Evolutionary conservation across 2,113 vertebrate genomes (phyloP), one percentile per base, ranked within the genome.

Genomic region (Orcinus orca): DNA sequence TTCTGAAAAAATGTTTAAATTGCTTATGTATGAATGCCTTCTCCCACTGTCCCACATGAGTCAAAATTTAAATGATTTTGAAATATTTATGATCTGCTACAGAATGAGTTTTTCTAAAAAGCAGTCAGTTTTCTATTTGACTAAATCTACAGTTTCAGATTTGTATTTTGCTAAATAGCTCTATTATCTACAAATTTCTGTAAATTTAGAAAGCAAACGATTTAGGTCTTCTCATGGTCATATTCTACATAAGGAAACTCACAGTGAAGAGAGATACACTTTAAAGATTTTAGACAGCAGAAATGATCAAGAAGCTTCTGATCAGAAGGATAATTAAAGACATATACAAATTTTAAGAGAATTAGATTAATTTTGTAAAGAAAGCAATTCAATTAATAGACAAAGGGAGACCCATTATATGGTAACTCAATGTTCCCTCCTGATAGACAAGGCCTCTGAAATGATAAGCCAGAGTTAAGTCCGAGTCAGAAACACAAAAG

Each of bases 91-190:
- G 17, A 80, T 53, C 13, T 83, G 21, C 23, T 36, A 73, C 8
- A 85, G 55, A 93, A 93, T 65, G 15, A 80, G 38, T 17, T 92
- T 62, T 89, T 94, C 55, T 90, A 55, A 88, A 87, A 90, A 81
- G 31, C 38, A 86, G 74, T 80, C 29, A 62, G 33, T 71, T 80
- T 85, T 89, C 26, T 89, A 85, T 68, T 85, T 70, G 5, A 86
- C 25, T 92, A 92, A 74, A 88, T 65, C 20, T 71, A 71, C 14
- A 79, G 71, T 88, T 94, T 88, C 38, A 88, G 55, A 58, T 68
- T 67, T 95, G 92, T 77, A 88, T 83, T 92, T 84, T 88, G 60
- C 36, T 77, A 65, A 63, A 55, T 29, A 95, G 8, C 8, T 87
- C 53, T 82, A 44, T 41, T 21, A 82, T 13, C 26, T 93, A 86